Conservation (phyloP, 2,113 vertebrate species). For the Sciurus niger region DNA sequence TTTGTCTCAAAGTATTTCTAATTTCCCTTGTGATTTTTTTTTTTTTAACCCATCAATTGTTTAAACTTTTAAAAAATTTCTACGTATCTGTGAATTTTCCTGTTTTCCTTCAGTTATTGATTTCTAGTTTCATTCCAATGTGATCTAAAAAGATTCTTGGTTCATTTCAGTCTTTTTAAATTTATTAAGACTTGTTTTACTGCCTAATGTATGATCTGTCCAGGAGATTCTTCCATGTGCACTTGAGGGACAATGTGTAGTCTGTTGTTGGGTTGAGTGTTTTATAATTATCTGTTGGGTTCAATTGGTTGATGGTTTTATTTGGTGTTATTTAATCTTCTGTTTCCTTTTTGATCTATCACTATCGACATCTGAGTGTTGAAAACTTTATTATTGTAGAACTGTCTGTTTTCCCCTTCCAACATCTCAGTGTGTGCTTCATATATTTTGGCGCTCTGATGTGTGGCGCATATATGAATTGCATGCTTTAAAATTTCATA, state of each 20-base stretch:
- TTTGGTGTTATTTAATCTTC: constrained; percentile 2
- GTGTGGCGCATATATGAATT: background rate
- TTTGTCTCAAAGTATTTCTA: background rate
- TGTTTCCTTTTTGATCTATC: background rate
- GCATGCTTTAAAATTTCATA: background rate
- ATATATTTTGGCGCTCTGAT: constrained; percentile 11
- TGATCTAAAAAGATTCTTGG: constrained; percentile 21
- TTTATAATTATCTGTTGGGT: background rate
- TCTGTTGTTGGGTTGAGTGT: background rate
- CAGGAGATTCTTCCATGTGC: background rate
- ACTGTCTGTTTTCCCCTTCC: background rate
- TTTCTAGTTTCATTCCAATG: constrained; percentile 23
- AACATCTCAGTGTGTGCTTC: background rate
- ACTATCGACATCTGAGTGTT: background rate
- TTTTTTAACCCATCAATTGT: background rate
- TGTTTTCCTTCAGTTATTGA: background rate
- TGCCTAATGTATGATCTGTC: background rate
- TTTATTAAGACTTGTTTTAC: constrained; percentile 10
- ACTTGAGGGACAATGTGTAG: background rate
- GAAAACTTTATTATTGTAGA: background rate
- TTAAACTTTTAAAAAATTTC: background rate
- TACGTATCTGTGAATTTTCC: background rate
- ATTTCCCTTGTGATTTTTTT: constrained; percentile 27
- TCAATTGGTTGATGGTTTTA: background rate
- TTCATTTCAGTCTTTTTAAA: constrained; percentile 5